Evolutionary conservation across 1,140 invertebrate genomes (phyloP), one percentile per base, ranked within the genome.

Genomic region (Caenorhabditis inopinata): DNA sequence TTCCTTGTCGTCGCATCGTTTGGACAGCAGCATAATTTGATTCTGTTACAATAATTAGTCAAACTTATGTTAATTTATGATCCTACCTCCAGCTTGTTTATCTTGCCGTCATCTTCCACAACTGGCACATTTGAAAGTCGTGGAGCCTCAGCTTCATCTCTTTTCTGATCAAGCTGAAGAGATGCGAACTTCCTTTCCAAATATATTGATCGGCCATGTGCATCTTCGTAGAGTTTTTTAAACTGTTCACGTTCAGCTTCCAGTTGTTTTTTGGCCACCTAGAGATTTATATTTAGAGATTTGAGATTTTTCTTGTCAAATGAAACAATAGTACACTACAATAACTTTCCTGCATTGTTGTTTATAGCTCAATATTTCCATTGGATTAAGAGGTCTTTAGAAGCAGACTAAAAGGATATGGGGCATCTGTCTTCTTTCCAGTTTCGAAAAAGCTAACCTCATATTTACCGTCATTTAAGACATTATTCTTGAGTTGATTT

Each of bases 161-260:
- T 4, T 21, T 68, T 68, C 7, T 68, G 58, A 38, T 68, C 58
- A 11, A 68, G n/a, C 23, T 68, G 58, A 21, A 68, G 58, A 2
- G 58, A 68, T 38, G 58, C 32, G 38, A 68, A 68, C 58, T 68
- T 68, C 1, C 58, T 16, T 42, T 68, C 58, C n/a, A 68, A 38
- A 11, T 38, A 68, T 23, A 68, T 68, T 18, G 58, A 68, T 14
- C 58, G 58, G 1, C 58, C 58, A 68, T 68, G 58, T 18, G 58
- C 58, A 38, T 68, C 58, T 42, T 68, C 58, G 25, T 68, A 68
- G 1, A 68, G 58, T 42, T 68, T 68, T 16, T 68, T 68, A 32
- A 68, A 68, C 32, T 68, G 58, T 1, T 68, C 58, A 32, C 58
- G 25, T 21, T 68, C 58, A 9, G 58, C 58, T 21, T 68, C 58